These are phyloP conservation scores for Petrocephalus schoutedeni DNA, from an alignment of 2,797 vertebrate species.

Conservation along the genomic window DNA sequence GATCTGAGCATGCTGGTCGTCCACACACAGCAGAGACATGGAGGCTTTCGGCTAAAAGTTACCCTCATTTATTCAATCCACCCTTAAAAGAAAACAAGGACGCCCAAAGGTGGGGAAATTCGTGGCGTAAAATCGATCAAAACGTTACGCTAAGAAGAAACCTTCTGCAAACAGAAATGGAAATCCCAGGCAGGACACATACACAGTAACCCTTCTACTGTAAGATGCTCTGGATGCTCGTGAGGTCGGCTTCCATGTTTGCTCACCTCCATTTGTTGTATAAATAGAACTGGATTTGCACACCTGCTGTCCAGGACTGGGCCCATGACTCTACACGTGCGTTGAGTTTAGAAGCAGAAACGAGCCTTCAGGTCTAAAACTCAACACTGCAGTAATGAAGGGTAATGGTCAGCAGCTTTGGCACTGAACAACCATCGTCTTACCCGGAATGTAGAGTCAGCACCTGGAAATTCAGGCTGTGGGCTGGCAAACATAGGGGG, in stretches of 20 bases:
- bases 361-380: not conserved
- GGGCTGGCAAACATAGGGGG: constrained; percentile 63
- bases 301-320: not conserved
- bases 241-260: too few relatives aligned
- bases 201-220: not conserved
- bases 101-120: not conserved
- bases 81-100: not conserved
- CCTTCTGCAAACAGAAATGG: not conserved
- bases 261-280: too few relatives aligned
- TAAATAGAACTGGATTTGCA: not conserved
- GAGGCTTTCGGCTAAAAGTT: not conserved
- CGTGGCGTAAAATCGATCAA: not conserved
- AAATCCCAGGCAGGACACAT: not conserved
- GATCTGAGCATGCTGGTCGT: not conserved
- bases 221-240: not conserved
- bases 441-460: constrained; percentile 80
- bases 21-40: not conserved
- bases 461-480: constrained; percentile 62
- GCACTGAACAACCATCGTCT: not conserved
- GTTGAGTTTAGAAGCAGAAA: not conserved
- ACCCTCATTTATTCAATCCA: not conserved
- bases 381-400: not conserved
- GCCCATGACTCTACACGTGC: not conserved
- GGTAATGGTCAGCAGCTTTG: not conserved
- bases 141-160: not conserved